A percentile compares a stretch with the other conserved stretches of the same genome.
Conservation (phyloP, 2,888 invertebrate genomes). For the Smittia aterrima region DNA sequence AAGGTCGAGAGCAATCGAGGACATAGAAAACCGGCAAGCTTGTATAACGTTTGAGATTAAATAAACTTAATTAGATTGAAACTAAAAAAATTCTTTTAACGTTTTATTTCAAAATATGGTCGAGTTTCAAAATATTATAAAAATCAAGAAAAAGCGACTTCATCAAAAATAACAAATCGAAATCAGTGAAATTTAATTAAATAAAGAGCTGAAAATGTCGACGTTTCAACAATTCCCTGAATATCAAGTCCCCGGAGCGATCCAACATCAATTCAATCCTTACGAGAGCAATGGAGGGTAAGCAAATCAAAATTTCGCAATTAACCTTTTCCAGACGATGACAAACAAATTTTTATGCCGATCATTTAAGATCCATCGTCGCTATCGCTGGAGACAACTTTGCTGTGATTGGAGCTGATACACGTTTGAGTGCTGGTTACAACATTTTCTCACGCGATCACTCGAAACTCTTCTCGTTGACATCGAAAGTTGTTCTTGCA, state of each 20-base stretch:
- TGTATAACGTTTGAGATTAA: conserved; percentile 15
- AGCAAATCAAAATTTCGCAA: conserved; percentile 45
- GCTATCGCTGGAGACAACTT: conserved; percentile 96
- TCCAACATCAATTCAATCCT: conserved; percentile 61
- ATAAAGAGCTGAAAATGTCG: neutral
- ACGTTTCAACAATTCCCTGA: conserved; percentile 46
- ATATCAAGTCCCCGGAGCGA: conserved; percentile 53
- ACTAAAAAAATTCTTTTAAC: too few relatives aligned
- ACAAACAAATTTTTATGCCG: neutral
- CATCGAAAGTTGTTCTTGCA: conserved; percentile 82
- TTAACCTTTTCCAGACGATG: conserved; percentile 22
- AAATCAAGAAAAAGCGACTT: too few relatives aligned
- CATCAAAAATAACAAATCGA: conserved; percentile 49
- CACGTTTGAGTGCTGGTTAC: conserved; percentile 87
- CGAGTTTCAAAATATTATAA: too few relatives aligned
- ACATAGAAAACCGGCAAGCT: neutral
- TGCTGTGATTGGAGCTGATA: conserved; percentile 92
- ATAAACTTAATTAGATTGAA: too few relatives aligned
- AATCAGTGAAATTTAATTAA: neutral
- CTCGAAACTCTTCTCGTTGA: conserved; percentile 80
- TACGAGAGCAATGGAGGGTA: conserved; percentile 80
- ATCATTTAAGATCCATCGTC: conserved; percentile 74
- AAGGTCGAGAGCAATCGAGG: conserved; percentile 40
- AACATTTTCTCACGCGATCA: conserved; percentile 86
- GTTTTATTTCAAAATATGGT: too few relatives aligned